Conservation (phyloP, 1,140 invertebrate species). For the Ceratina calcarata region DNA sequence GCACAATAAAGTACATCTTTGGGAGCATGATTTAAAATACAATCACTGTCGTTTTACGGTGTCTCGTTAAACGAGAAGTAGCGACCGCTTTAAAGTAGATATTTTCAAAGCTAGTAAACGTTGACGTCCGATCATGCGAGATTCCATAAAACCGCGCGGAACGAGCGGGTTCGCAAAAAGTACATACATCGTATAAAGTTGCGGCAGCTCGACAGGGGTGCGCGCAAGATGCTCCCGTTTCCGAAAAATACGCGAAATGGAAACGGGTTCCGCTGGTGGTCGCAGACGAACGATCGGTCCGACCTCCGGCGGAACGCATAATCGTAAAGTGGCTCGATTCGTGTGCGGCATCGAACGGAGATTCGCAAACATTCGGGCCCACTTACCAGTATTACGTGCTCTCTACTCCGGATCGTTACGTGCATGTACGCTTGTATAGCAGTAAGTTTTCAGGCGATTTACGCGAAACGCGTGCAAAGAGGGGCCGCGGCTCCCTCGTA, state of each 20-base stretch:
- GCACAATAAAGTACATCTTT: no score
- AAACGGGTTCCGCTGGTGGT: not conserved
- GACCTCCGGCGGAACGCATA: conserved; percentile 22
- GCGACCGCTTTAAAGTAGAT: no score
- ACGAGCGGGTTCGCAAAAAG: not conserved
- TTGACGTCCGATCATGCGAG: not conserved
- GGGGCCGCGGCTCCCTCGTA: conserved; percentile 24
- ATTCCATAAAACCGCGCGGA: not conserved
- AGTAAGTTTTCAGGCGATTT: conserved; percentile 57
- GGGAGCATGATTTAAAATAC: no score
- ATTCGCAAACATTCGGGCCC: conserved; percentile 57
- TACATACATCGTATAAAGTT: not conserved
- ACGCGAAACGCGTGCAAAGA: conserved; percentile 28
- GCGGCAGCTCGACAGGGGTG: not conserved
- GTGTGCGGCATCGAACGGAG: conserved; percentile 43
- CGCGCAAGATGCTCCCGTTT: not conserved
- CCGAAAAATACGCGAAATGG: conserved; percentile 25
- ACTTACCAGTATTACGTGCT: conserved; percentile 61
- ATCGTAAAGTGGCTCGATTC: conserved; percentile 50
- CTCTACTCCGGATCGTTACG: conserved; percentile 23
- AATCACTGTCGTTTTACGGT: no score
- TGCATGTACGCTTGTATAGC: conserved; percentile 4
- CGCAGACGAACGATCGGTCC: conserved; percentile 25
- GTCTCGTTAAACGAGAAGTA: no score
- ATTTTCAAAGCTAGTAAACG: no score